phyloP scores from a whole-genome alignment of 1,140 invertebrate genomes.

The Scylla paramamosain region DNA sequence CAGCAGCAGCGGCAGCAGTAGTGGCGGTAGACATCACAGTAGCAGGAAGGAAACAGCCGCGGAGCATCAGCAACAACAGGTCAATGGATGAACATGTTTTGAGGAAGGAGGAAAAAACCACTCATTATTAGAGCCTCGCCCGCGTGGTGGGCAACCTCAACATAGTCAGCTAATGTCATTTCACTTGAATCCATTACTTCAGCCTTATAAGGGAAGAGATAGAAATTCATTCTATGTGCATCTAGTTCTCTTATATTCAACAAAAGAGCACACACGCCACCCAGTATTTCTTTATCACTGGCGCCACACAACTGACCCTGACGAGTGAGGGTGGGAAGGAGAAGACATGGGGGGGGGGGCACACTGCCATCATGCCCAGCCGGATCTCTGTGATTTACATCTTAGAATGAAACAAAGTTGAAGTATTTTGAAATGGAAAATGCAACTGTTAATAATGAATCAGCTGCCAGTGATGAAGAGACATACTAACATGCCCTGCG shows the following conservation, averaged over 20 bases:
- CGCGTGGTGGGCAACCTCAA: neutral
- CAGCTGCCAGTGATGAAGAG: neutral
- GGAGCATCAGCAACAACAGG: conserved; percentile 37
- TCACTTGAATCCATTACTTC: neutral
- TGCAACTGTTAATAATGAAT: neutral
- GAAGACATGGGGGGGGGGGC: too few relatives aligned
- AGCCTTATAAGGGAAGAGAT: neutral
- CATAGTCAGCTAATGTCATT: neutral
- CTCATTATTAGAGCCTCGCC: conserved; percentile 33
- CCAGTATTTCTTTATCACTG: neutral
- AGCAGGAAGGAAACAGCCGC: conserved; percentile 25
- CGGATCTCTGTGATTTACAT: too few relatives aligned
- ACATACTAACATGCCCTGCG: neutral
- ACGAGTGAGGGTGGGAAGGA: too few relatives aligned
- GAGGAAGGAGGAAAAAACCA: conserved; percentile 37
- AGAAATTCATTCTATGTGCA: neutral
- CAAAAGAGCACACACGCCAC: neutral
- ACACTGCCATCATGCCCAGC: too few relatives aligned
- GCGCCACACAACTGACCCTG: neutral
- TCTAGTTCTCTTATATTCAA: neutral
- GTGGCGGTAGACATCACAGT: neutral
- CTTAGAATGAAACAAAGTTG: too few relatives aligned
- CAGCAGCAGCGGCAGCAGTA: conserved; percentile 6
- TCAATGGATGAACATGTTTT: conserved; percentile 28
- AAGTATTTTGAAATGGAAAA: too few relatives aligned